Conservation (phyloP, 2,888 invertebrate genomes). For the Erebia palarica region DNA sequence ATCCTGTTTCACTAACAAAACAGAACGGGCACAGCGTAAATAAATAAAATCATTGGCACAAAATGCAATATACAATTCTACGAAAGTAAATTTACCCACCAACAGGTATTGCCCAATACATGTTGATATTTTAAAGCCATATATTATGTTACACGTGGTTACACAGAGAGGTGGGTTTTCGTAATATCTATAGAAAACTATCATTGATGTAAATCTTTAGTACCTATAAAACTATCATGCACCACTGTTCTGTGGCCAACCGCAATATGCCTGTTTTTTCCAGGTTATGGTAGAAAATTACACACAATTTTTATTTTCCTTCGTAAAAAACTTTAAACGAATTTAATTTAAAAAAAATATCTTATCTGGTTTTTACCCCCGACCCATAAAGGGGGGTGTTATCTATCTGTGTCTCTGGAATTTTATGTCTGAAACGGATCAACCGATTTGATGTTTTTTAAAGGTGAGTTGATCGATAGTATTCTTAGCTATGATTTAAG, state of each 20-base stretch:
- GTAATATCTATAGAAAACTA: conserved; percentile 25
- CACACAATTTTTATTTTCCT: background rate
- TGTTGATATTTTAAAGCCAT: background rate
- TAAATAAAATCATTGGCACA: background rate
- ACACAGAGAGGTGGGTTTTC: conserved; percentile 8
- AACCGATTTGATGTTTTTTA: too few relatives aligned
- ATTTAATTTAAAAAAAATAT: background rate
- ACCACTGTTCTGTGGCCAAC: conserved; percentile 27
- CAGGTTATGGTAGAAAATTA: conserved; percentile 19
- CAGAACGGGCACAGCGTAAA: background rate
- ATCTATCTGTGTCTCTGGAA: background rate
- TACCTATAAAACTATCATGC: conserved; percentile 16
- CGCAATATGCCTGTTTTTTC: conserved; percentile 28
- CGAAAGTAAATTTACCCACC: conserved; percentile 1
- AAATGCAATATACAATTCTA: background rate
- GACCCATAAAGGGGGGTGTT: background rate
- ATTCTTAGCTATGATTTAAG: too few relatives aligned
- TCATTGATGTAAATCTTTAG: background rate
- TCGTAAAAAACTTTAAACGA: background rate
- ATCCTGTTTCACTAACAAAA: background rate
- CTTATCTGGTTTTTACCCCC: background rate
- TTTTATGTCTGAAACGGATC: too few relatives aligned
- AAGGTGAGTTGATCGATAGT: too few relatives aligned
- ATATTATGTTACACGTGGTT: background rate
- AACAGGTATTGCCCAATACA: background rate